phyloP scores from a whole-genome alignment of 2,888 invertebrate species.

The Himalopsyche tibetana region DNA sequence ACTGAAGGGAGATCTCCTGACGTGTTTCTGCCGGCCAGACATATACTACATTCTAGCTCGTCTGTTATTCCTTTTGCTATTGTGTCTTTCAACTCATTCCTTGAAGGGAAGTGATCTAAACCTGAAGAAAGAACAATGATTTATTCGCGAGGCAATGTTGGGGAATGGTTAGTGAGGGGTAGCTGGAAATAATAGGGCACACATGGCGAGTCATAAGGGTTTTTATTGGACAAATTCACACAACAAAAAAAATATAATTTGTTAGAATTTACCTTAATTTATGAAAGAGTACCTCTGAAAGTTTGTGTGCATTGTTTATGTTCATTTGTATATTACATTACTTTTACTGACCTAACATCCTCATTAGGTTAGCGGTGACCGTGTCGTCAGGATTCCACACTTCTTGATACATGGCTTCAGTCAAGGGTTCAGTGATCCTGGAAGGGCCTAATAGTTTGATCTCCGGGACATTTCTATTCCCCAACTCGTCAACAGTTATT shows the following conservation, averaged over 20 bases:
- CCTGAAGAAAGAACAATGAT: not conserved
- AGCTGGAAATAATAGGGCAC: no score
- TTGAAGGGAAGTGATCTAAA: constrained; percentile 6
- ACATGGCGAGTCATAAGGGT: no score
- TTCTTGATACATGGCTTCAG: constrained; percentile 18
- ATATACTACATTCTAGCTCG: constrained; percentile 2
- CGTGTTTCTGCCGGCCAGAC: not conserved
- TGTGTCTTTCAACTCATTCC: not conserved
- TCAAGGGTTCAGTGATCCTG: constrained; percentile 4
- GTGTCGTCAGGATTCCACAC: constrained; percentile 2
- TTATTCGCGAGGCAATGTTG: no score
- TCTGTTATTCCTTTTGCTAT: not conserved
- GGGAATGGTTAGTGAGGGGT: no score
- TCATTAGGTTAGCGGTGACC: not conserved
- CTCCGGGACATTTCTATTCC: constrained; percentile 8
- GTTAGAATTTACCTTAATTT: no score
- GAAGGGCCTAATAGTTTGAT: constrained; percentile 22
- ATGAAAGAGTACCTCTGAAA: no score
- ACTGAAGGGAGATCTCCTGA: constrained; percentile 29
- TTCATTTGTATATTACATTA: no score
- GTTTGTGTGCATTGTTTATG: no score
- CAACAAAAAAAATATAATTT: no score
- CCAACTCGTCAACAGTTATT: constrained; percentile 3
- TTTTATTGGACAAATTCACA: no score
- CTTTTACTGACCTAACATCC: constrained; percentile 9